Evolutionary conservation across 2,888 invertebrate species (phyloP), one percentile per base, ranked within the genome.

Genomic region (Micoletzkya japonica): DNA sequence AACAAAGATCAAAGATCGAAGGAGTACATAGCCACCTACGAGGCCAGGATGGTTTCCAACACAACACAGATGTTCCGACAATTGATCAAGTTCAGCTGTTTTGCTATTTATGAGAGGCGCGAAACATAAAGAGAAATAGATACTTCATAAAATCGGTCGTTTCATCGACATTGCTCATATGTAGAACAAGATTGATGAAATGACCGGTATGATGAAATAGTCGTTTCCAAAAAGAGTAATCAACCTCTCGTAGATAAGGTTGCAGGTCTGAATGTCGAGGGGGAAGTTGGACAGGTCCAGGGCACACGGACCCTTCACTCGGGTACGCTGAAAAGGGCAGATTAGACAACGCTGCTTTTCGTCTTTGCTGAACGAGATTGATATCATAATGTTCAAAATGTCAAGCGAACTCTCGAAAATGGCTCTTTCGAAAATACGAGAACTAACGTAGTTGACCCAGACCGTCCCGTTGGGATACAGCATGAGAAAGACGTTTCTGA

Each of bases 381-480:
- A 44, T 44, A 44, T 17, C 49, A 17, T 44, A n/a, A n/a, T n/a
- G n/a, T n/a, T n/a, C n/a, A 39, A 39, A 39, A 39, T 39, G 39
- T 39, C 39, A 17, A 52, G 44, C 54, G 26, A 36, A 56, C 73
- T 17, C 32, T 17, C 36, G n/a, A n/a, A n/a, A n/a, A n/a, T n/a
- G n/a, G n/a, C n/a, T n/a, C n/a, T n/a, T n/a, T n/a, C n/a, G 30
- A 36, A n/a, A 24, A 56, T 20, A 57, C 17, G 10, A 44, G 30
- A 66, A 74, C 78, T 78, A 63, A 82, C 82, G 70, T 84, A 84
- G 70, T 85, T 85, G 17, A 84, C 83, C 85, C 85, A 85, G 28
- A 83, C 81, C 4, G 82, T 82, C 58, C 82, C 82, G 70, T 82
- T 82, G 10, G 81, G 79, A 64, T 80, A 82, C 1, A 82, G 73